phyloP scores from a whole-genome alignment of 2,113 vertebrate species.

The cat (Felis catus) region F.catus_Fca126_mat1.0 CM031423.1:47257001-47257500 shows the following conservation, averaged over 20 bases:
- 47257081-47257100: not conserved
- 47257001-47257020: too few relatives aligned
- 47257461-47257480: fast-evolving
- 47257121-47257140: not conserved
- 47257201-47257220: not conserved
- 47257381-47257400: not conserved
- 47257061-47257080: not conserved
- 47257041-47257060: too few relatives aligned
- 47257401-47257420: not conserved
- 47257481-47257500: not conserved
- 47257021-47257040: too few relatives aligned
- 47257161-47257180: not conserved
- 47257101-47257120: not conserved
- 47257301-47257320: not conserved
- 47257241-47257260: not conserved
- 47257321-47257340: not conserved
- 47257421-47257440: not conserved
- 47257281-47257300: not conserved
- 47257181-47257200: not conserved
- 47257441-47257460: fast-evolving
- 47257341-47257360: not conserved
- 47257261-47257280: not conserved
- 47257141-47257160: not conserved
- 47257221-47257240: not conserved
- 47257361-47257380: not conserved